Percentiles rank a stretch among this genome's conserved stretches.
Evolutionary conservation across 53 echinoderm and acorn worm genomes (phyloP).

Genomic region (Actinopyga echinites): DNA sequence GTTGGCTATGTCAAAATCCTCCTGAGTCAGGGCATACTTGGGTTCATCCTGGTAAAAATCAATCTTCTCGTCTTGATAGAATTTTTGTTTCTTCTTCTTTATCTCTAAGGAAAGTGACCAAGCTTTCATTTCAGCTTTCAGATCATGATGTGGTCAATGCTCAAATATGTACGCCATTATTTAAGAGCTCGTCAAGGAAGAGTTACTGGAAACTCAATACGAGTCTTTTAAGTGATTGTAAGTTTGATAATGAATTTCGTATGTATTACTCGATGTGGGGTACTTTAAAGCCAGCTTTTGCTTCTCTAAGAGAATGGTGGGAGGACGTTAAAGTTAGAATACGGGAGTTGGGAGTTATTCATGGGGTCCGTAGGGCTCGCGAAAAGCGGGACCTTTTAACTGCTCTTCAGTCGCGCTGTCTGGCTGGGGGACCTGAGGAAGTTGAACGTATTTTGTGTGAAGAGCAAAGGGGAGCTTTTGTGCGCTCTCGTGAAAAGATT

Average conservation of each 20-base stretch:
- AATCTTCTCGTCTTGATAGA: not conserved
- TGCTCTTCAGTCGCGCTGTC: not conserved
- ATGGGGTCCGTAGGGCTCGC: not conserved
- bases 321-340: not conserved
- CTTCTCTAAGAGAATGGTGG: conserved; percentile 7
- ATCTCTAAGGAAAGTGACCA: not conserved
- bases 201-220: not conserved
- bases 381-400: not conserved
- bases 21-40: no score
- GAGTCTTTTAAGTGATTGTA: not conserved
- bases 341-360: not conserved
- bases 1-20: not conserved
- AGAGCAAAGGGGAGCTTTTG: not conserved
- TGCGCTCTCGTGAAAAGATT: not conserved
- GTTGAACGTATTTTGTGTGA: not conserved
- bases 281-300: not conserved
- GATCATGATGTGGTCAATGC: not conserved
- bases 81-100: not conserved
- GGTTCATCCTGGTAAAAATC: no score
- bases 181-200: not conserved
- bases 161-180: no score
- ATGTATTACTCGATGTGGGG: not conserved
- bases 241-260: no score
- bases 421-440: not conserved
- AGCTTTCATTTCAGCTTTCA: not conserved